Conservation (phyloP, 2,797 vertebrate species). For the Lutra lutra region DNA sequence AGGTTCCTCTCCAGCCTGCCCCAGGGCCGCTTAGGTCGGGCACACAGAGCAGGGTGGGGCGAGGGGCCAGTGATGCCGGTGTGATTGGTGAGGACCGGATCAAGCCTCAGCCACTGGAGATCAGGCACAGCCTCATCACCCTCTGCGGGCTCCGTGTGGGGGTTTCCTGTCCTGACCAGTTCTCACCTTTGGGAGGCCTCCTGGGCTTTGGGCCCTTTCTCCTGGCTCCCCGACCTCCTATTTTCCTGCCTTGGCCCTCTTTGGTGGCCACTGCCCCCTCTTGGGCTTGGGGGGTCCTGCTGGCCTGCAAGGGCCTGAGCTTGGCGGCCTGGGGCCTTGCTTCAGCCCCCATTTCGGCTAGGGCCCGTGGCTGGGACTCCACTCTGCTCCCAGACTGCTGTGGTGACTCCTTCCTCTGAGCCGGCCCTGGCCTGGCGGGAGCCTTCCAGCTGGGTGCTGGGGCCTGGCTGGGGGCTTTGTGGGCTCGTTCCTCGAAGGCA, state of each 20-base stretch:
- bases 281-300: neutral
- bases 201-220: neutral
- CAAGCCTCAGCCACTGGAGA: neutral
- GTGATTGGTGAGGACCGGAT: too few species aligned
- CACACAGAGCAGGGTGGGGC: neutral
- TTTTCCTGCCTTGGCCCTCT: neutral
- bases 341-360: neutral
- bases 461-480: neutral
- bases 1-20: neutral
- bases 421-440: neutral
- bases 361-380: neutral
- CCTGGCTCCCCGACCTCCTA: neutral
- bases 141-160: neutral
- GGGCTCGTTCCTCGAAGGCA: neutral
- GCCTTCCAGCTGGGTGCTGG: neutral
- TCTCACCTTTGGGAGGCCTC: slow-evolving; percentile 17
- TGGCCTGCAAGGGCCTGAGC: neutral
- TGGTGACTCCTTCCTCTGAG: neutral
- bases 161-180: neutral
- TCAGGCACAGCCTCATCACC: neutral
- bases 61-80: neutral
- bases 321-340: neutral
- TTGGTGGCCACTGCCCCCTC: neutral
- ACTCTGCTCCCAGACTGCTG: neutral
- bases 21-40: neutral